Percentiles rank a stretch among this genome's conserved stretches.
Conservation (phyloP, 2,113 vertebrate genomes). For the Platysternon megacephalum region DNA sequence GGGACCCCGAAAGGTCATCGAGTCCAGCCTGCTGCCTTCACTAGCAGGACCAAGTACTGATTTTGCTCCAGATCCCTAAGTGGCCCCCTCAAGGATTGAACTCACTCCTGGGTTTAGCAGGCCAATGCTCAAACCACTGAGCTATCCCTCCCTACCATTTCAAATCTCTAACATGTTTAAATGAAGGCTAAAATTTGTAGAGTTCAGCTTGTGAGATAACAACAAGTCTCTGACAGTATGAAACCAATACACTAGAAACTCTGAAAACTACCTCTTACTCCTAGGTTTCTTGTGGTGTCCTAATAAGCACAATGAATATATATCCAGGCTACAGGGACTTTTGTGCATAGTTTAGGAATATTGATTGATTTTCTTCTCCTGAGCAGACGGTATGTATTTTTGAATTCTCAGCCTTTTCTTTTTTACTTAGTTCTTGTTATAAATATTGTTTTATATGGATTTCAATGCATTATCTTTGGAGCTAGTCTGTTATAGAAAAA, state of each 20-base stretch:
- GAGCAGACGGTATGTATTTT: not conserved
- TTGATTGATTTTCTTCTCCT: not conserved
- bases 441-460: not conserved
- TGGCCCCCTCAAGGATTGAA: no score
- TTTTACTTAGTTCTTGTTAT: not conserved
- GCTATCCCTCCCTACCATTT: no score
- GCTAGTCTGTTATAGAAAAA: not conserved
- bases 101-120: no score
- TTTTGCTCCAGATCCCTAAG: no score
- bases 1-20: no score
- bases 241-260: not conserved
- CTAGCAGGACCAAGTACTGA: no score
- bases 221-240: not conserved
- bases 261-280: not conserved
- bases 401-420: not conserved
- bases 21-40: no score
- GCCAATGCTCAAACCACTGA: no score
- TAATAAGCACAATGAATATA: not conserved
- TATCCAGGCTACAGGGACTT: not conserved
- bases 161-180: not conserved
- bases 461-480: not conserved
- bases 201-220: not conserved
- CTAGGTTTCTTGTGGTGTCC: not conserved
- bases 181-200: not conserved
- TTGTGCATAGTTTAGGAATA: not conserved